These are phyloP conservation scores for Phymatocera aterrima DNA, from an alignment of 2,888 invertebrate species.

Conservation along the genomic window DNA sequence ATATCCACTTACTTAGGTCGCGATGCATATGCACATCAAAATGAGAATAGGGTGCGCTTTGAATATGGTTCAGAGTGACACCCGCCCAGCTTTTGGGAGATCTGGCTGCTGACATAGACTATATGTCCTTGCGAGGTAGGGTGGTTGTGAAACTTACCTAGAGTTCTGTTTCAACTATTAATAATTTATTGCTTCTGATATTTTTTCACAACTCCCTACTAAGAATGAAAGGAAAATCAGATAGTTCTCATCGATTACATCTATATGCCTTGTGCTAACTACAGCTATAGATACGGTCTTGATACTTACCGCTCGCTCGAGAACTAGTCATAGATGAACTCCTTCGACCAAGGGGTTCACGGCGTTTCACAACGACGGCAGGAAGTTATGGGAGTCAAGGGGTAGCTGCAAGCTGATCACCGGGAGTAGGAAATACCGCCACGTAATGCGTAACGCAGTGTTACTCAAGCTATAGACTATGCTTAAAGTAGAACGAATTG, in stretches of 20 bases:
- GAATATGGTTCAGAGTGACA: not conserved
- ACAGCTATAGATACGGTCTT: not conserved
- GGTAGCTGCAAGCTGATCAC: not conserved
- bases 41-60: not conserved
- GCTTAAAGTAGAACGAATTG: not conserved
- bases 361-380: not conserved
- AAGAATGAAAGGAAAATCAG: too few relatives aligned
- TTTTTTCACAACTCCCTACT: not conserved
- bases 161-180: not conserved
- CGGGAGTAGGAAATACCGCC: not conserved
- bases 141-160: too few relatives aligned
- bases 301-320: not conserved
- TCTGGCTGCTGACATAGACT: too few relatives aligned
- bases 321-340: not conserved
- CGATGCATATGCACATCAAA: not conserved
- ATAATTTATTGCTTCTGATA: not conserved
- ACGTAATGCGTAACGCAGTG: not conserved
- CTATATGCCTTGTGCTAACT: not conserved
- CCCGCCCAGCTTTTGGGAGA: too few relatives aligned
- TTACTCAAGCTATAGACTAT: not conserved
- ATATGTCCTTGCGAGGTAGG: too few relatives aligned
- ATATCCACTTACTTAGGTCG: not conserved
- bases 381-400: not conserved
- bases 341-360: not conserved
- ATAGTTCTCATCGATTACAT: too few relatives aligned